Base-by-base conservation (phyloP, 2,888 invertebrate species). In the Hedya salicella region DNA sequence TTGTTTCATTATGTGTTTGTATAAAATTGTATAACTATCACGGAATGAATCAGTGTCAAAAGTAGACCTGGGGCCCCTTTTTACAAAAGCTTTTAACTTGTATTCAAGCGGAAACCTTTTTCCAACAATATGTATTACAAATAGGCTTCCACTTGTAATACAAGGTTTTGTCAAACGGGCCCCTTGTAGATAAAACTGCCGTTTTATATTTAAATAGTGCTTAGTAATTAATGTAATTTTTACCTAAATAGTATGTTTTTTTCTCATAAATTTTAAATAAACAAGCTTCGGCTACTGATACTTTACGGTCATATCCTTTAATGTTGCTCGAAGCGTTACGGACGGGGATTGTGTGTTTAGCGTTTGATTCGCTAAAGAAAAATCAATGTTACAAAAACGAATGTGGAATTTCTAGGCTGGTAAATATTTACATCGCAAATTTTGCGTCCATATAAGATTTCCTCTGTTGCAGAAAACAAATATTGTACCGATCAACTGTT, bases 341-440 rank as follows among this genome's bases (percentile, higher is more conserved):
- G 9, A 9, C 11, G 36, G 6, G 36, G 36, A 11, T 2, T 11
- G 36, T 11, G 0, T 36, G 0, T 36, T 8, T 36, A 11, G 8
- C 8, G 11, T 11, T 36, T 36, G 11, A 36, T 1, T 4, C 6
- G 25, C 25, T 25, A 4, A 36, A 36, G 9, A 36, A 36, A 36
- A 36, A 9, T 2, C 32, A 63, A 49, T 32, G 16, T 54, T 56
- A 40, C 30, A 40, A 19, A 13, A 30, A 21, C 48, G 14, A 48
- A 19, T 32, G 48, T 54, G 13, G 48, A 17, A 56, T 48, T n/a
- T 44, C 17, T 14, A 46, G 36, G 25, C 25, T 14, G 40, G 48
- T 14, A 40, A 54, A 62, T 36, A 56, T 63, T 63, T 49, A 48
- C 49, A 19, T 49, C 32, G 11, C 48, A 49, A 56, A 30, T 63